Evolutionary conservation across 1,140 invertebrate genomes (phyloP).

Genomic region (Oryzaephilus surinamensis): DNA sequence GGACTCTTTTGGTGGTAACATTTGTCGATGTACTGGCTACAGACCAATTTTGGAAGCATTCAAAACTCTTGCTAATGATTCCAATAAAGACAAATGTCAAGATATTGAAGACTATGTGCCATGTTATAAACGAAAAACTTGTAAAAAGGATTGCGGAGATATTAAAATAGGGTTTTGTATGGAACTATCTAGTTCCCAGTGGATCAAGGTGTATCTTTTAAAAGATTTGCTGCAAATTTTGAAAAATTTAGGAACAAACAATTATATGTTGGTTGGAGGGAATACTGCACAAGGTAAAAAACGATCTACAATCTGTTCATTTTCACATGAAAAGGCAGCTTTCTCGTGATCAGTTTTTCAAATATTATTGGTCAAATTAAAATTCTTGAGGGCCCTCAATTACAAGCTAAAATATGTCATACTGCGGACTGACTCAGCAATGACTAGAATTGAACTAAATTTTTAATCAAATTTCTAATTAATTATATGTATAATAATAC

Average conservation of each 20-base stretch:
- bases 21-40: conserved; percentile 70
- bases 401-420: too few relatives aligned
- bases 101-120: conserved; percentile 20
- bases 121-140: conserved; percentile 7
- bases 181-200: conserved; percentile 9
- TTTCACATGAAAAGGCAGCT: too few relatives aligned
- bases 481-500: too few relatives aligned
- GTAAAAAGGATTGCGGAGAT: conserved; percentile 3
- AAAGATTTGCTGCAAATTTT: conserved; percentile 21
- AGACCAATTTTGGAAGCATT: conserved; percentile 74
- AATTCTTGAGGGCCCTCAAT: too few relatives aligned
- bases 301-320: too few relatives aligned
- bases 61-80: conserved; percentile 61
- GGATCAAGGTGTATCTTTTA: conserved; percentile 22
- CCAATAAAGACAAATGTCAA: conserved; percentile 24
- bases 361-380: too few relatives aligned
- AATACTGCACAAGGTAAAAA: conserved; percentile 31
- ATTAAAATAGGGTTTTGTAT: background rate
- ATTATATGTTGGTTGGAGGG: conserved; percentile 27
- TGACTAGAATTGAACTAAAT: too few relatives aligned
- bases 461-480: too few relatives aligned
- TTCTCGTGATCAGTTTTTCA: too few relatives aligned
- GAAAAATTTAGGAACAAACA: conserved; percentile 8
- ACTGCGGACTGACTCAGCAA: too few relatives aligned
- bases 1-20: conserved; percentile 26